Evolutionary conservation across 2,797 vertebrate genomes (phyloP).

Genomic region (Pteropus rufus): DNA sequence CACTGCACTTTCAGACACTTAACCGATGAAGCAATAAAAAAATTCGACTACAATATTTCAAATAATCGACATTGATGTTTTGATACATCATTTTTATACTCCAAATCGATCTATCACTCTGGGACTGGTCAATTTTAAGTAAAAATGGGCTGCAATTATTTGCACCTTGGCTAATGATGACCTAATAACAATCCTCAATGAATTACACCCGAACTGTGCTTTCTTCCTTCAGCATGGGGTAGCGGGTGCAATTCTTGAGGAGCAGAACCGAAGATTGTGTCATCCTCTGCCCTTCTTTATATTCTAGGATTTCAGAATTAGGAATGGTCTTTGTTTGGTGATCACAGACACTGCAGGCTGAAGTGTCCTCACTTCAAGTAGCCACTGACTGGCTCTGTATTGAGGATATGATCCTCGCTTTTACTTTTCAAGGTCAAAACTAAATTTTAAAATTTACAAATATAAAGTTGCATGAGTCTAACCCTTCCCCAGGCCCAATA

Average conservation of each 20-base stretch:
- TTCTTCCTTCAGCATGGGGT: not conserved
- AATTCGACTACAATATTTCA: constrained; percentile 87
- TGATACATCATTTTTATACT: constrained; percentile 87
- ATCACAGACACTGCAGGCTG: not conserved
- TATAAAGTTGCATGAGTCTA: not conserved
- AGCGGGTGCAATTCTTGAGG: not conserved
- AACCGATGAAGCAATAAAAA: constrained; percentile 87
- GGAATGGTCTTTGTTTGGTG: not conserved
- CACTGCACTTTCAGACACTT: constrained; percentile 86
- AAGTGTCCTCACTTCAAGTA: not conserved
- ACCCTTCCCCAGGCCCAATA: not conserved
- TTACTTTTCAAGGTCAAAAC: constrained; percentile 22
- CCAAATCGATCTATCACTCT: constrained; percentile 83
- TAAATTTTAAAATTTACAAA: constrained; percentile 37
- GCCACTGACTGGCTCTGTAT: not conserved
- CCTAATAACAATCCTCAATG: constrained; percentile 84
- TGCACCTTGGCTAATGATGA: constrained; percentile 83
- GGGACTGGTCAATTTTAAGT: constrained; percentile 85
- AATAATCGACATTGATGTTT: constrained; percentile 88
- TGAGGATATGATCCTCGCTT: not conserved
- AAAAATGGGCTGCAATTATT: constrained; percentile 85
- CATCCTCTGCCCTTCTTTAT: not conserved
- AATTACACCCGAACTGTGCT: constrained; percentile 77
- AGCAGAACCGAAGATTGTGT: not conserved
- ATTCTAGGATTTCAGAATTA: not conserved